Conservation (phyloP, 2,888 invertebrate genomes). For the Parapristionchus giblindavisi region DNA sequence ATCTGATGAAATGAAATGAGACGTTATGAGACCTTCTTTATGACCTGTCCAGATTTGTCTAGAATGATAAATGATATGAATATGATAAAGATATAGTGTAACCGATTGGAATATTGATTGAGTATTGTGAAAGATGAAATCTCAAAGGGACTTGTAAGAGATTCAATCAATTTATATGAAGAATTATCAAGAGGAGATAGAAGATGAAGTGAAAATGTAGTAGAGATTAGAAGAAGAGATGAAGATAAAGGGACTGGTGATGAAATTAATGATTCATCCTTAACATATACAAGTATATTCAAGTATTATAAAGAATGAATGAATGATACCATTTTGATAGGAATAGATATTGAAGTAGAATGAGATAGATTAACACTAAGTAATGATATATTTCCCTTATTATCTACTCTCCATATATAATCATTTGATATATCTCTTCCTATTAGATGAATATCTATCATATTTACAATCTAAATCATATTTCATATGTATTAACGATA, state of each 20-base stretch:
- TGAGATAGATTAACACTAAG: conserved; percentile 1
- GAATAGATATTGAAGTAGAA: not conserved
- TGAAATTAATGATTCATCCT: not conserved
- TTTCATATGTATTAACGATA: not conserved
- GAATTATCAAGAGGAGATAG: not conserved
- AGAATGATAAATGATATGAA: conserved; percentile 19
- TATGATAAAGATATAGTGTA: not conserved
- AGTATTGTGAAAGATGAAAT: conserved; percentile 16
- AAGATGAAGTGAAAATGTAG: conserved; percentile 17
- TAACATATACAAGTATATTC: not conserved
- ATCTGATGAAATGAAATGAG: conserved; percentile 81
- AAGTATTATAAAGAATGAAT: not conserved
- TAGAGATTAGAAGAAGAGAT: conserved; percentile 13
- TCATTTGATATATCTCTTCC: not conserved
- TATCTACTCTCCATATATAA: conserved; percentile 18
- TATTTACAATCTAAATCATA: not conserved
- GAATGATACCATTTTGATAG: not conserved
- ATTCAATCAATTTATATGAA: conserved; percentile 11
- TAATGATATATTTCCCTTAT: not conserved
- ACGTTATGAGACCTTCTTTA: conserved; percentile 81
- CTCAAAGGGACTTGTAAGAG: conserved; percentile 27
- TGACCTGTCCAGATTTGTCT: conserved; percentile 83
- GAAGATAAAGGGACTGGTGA: conserved; percentile 16
- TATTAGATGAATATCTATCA: too few species aligned
- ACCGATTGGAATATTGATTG: conserved; percentile 25